Percentiles rank a stretch among this genome's conserved stretches.
phyloP scores from a whole-genome alignment of 64 coral and sea anemone genomes.

The Trachythela sp. region DNA sequence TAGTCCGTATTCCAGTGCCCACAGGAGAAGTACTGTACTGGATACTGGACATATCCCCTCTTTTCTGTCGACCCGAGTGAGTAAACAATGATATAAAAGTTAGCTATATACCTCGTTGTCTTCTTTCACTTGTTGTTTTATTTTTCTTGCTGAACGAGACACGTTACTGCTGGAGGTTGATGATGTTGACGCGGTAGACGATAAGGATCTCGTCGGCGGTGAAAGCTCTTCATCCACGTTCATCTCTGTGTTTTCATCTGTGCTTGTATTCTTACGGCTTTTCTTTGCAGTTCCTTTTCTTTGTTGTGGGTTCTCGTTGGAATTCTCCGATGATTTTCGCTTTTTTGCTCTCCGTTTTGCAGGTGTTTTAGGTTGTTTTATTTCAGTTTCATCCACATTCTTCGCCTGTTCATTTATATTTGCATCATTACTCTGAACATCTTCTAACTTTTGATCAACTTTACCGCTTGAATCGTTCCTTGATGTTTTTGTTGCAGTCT shows the following conservation, averaged over 20 bases:
- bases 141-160: background rate
- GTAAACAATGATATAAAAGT: no score
- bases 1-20: no score
- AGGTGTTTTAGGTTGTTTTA: background rate
- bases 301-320: background rate
- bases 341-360: background rate
- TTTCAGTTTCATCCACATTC: background rate
- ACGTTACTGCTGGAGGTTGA: background rate
- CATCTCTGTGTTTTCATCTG: background rate
- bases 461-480: no score
- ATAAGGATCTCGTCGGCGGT: background rate
- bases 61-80: no score
- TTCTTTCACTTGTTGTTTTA: background rate
- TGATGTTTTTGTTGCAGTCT: slow-evolving; percentile 22
- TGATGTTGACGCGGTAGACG: background rate
- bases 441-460: background rate
- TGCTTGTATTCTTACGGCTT: background rate
- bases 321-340: background rate
- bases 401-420: background rate
- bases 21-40: no score
- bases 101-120: background rate
- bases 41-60: no score
- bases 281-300: background rate
- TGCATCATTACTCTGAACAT: background rate
- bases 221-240: background rate